These are phyloP conservation scores for Euphydryas editha DNA, from an alignment of 2,888 invertebrate genomes.

Conservation along the genomic window DNA sequence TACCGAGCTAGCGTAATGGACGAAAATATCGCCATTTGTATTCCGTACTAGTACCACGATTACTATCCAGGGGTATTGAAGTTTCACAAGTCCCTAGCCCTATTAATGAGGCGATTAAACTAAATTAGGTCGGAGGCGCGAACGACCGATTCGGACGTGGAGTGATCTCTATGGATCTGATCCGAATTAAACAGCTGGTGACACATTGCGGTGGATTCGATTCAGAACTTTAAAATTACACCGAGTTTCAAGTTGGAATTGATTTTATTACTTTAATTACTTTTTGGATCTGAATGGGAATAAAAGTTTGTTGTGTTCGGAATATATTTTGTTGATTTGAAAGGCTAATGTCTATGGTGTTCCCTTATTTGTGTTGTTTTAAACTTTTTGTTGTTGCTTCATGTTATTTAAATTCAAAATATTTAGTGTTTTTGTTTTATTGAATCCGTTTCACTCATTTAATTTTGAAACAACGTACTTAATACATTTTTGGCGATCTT, in stretches of 20 bases:
- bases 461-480: no score
- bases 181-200: conserved; percentile 41
- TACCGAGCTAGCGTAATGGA: conserved; percentile 44
- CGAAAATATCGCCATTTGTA: conserved; percentile 66
- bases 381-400: no score
- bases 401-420: no score
- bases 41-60: conserved; percentile 52
- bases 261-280: conserved; percentile 27
- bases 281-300: conserved; percentile 13
- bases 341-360: no score
- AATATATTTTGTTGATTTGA: conserved; percentile 1
- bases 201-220: conserved; percentile 36
- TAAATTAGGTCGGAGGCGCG: conserved; percentile 73
- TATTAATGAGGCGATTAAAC: conserved; percentile 79
- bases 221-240: conserved; percentile 35
- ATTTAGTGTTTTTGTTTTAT: neutral
- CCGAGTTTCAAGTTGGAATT: conserved; percentile 23
- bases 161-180: conserved; percentile 41
- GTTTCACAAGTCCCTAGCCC: conserved; percentile 70
- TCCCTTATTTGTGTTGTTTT: no score
- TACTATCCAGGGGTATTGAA: conserved; percentile 62
- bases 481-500: no score
- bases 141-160: conserved; percentile 57
- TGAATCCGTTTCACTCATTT: neutral
- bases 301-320: neutral